These are phyloP conservation scores for Pseudachorutes palmiensis DNA, from an alignment of 1,140 invertebrate species.

Conservation along the genomic window DNA sequence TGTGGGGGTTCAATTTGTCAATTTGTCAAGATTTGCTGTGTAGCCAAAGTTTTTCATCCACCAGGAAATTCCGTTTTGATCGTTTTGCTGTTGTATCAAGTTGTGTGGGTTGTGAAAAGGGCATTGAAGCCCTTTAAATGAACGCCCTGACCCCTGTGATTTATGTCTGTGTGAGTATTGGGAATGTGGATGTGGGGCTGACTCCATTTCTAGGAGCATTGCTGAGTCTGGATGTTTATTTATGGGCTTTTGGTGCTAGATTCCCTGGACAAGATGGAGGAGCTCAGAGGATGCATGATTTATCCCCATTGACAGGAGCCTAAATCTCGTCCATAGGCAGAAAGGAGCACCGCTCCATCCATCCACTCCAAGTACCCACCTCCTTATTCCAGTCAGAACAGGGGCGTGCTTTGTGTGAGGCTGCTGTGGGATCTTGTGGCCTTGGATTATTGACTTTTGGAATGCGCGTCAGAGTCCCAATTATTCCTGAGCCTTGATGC, in stretches of 20 bases:
- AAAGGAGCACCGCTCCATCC: neutral
- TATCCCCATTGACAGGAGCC: neutral
- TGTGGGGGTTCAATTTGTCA: no score
- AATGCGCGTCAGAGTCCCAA: no score
- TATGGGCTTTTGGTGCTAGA: neutral
- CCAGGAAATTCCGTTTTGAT: neutral
- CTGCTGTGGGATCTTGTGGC: no score
- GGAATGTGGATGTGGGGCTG: neutral
- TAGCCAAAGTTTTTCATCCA: no score
- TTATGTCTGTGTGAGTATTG: neutral
- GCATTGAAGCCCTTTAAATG: neutral
- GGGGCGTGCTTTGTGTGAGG: no score
- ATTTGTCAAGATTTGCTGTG: neutral
- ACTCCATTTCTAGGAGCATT: no score
- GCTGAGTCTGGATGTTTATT: neutral
- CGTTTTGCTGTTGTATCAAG: neutral
- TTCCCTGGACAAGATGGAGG: neutral
- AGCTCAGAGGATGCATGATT: neutral
- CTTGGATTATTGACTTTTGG: no score
- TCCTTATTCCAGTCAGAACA: no score
- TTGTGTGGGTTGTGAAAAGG: neutral
- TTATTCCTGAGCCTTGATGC: no score
- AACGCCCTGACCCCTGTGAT: neutral
- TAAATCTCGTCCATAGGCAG: no score
- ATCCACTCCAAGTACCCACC: no score